A percentile compares a stretch with the other conserved stretches of the same genome.
Evolutionary conservation across 1,140 invertebrate genomes (phyloP).

Genomic region (Bombus confusus): DNA sequence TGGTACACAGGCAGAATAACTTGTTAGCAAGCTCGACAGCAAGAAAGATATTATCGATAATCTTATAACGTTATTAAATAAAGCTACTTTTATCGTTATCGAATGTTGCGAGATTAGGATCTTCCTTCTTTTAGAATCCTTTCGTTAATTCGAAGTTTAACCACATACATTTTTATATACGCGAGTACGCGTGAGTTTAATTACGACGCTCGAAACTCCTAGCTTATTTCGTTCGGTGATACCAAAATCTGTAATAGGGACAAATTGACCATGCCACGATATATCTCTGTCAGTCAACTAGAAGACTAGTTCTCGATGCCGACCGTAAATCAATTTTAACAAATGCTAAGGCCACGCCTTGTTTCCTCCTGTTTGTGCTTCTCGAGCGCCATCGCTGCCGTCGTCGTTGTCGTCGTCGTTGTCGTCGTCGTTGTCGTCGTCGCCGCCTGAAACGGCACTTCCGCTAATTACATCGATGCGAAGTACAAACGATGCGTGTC

Average conservation of each 20-base stretch:
- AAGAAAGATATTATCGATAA: no score
- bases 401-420: no score
- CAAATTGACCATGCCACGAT: neutral
- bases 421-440: no score
- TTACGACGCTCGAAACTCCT: neutral
- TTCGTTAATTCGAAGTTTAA: no score
- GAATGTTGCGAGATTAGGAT: no score
- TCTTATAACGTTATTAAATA: no score
- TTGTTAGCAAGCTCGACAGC: neutral
- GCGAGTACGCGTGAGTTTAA: no score
- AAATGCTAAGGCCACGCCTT: slow-evolving; percentile 1
- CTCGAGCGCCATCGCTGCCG: neutral
- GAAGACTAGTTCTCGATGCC: neutral
- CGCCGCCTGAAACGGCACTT: neutral
- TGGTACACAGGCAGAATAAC: neutral
- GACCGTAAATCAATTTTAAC: slow-evolving; percentile 14
- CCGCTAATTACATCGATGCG: neutral
- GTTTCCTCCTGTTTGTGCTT: neutral
- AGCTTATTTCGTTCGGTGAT: neutral
- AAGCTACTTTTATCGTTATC: no score
- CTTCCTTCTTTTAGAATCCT: no score
- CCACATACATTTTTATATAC: no score
- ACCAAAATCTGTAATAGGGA: neutral
- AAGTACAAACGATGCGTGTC: neutral
- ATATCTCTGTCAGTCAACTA: neutral